A percentile compares a stretch with the other conserved stretches of the same genome.
These are phyloP conservation scores for Scaptodrosophila lebanonensis DNA, from an alignment of 1,140 invertebrate species.

Conservation along the genomic window DNA sequence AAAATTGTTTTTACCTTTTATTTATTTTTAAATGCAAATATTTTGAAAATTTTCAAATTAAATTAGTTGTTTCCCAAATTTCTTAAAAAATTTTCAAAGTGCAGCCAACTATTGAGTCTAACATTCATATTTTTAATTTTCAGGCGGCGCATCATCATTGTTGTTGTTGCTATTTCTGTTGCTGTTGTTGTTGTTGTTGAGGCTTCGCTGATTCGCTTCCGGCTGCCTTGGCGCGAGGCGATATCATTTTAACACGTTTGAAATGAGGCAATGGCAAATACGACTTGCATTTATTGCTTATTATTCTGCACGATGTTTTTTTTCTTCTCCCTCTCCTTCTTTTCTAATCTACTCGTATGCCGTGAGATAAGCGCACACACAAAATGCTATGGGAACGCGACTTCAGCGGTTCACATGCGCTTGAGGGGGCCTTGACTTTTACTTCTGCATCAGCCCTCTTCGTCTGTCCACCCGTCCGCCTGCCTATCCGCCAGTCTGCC, in stretches of 20 bases:
- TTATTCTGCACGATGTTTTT: conserved; percentile 43
- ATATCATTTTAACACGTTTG: conserved; percentile 41
- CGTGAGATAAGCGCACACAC: neutral
- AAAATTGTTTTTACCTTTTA: no score
- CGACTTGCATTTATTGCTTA: conserved; percentile 43
- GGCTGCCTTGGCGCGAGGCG: conserved; percentile 21
- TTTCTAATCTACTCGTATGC: conserved; percentile 39
- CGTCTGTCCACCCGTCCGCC: no score
- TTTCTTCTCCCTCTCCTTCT: no score
- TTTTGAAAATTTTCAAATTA: no score
- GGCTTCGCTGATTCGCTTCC: conserved; percentile 18
- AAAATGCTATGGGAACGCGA: conserved; percentile 28
- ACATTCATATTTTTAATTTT: no score
- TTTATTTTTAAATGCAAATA: no score
- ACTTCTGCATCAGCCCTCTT: no score
- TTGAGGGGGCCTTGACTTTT: conserved; percentile 31
- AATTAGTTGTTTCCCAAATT: no score
- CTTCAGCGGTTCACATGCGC: conserved; percentile 27
- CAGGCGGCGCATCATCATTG: conserved; percentile 5
- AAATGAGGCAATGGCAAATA: conserved; percentile 9
- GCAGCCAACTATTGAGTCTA: no score
- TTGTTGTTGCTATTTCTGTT: conserved; percentile 3
- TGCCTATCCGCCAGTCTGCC: no score
- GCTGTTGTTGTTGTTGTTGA: conserved; percentile 25
- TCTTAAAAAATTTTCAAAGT: no score